phyloP scores from a whole-genome alignment of 2,113 vertebrate genomes.

The Pachyramphus minor region DNA sequence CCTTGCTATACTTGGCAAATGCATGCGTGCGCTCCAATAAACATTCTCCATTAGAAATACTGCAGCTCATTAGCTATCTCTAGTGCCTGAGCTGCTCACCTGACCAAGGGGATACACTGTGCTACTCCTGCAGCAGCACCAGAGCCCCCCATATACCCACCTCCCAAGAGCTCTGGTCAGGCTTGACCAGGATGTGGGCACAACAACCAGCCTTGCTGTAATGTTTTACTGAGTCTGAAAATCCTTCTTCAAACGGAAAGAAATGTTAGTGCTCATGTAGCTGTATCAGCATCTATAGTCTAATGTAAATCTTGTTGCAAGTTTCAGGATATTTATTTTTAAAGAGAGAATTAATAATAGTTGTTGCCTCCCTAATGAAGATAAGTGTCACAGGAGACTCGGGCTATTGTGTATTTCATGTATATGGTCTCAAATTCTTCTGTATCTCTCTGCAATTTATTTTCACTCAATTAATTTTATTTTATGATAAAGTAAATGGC shows the following conservation, averaged over 20 bases:
- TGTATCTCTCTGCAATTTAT: constrained; percentile 52
- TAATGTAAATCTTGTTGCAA: not conserved
- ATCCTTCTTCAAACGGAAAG: not conserved
- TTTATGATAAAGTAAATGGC: constrained; percentile 76
- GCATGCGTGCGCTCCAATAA: not conserved
- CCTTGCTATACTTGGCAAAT: constrained; percentile 1
- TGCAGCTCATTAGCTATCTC: not conserved
- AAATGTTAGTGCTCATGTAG: fast-evolving
- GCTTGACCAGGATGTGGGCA: not conserved
- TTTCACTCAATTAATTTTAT: constrained; percentile 74
- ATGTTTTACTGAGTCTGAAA: not conserved
- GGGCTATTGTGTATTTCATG: not conserved
- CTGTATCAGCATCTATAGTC: not conserved
- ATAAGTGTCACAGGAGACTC: constrained; percentile 44
- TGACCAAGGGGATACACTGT: fast-evolving
- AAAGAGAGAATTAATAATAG: constrained; percentile 69
- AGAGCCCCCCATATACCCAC: not conserved
- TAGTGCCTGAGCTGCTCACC: not conserved
- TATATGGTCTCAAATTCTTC: constrained; percentile 50
- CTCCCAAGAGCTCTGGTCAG: fast-evolving
- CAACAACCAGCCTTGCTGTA: not conserved
- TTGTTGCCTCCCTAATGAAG: constrained; percentile 67
- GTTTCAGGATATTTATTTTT: constrained; percentile 48
- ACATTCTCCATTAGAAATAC: not conserved
- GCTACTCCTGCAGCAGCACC: not conserved